These are phyloP conservation scores for Babyrousa celebensis DNA, from an alignment of 2,797 vertebrate genomes.

Conservation along the genomic window DNA sequence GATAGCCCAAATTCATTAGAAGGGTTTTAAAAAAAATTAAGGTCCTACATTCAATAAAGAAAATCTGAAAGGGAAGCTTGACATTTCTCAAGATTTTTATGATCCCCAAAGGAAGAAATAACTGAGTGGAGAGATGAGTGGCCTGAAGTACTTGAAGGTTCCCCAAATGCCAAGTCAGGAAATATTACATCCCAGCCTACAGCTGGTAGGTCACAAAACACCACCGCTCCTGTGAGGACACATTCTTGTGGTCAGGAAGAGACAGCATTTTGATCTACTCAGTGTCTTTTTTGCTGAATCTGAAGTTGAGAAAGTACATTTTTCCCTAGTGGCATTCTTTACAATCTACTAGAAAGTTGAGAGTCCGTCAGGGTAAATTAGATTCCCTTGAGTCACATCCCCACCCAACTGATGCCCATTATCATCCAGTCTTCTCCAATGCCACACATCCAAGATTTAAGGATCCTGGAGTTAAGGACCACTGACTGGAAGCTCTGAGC, in stretches of 20 bases:
- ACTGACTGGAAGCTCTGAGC: not conserved
- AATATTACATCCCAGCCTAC: not conserved
- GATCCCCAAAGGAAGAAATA: constrained; percentile 50
- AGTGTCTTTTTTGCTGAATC: constrained; percentile 25
- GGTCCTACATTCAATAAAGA: not conserved
- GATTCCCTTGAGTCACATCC: not conserved
- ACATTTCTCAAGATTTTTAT: constrained; percentile 51
- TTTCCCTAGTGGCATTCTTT: constrained; percentile 25
- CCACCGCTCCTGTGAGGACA: not conserved
- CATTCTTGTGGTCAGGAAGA: constrained; percentile 48
- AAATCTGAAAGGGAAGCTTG: constrained; percentile 50
- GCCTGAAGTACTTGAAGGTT: constrained; percentile 63
- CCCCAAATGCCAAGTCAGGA: constrained; percentile 59
- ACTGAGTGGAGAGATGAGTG: not conserved
- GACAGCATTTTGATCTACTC: constrained; percentile 23
- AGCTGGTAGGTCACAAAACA: not conserved
- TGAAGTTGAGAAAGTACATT: constrained; percentile 42
- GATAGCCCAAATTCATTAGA: constrained; percentile 4
- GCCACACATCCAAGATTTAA: not conserved
- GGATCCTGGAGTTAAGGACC: not conserved
- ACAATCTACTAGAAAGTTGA: not conserved
- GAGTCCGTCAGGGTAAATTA: not conserved
- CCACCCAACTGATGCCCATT: not conserved
- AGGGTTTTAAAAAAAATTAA: not conserved
- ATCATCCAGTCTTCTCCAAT: not conserved